Evolutionary conservation across 1,140 invertebrate genomes (phyloP), one percentile per base, ranked within the genome.

Genomic region (Oreohelix idahoensis): DNA sequence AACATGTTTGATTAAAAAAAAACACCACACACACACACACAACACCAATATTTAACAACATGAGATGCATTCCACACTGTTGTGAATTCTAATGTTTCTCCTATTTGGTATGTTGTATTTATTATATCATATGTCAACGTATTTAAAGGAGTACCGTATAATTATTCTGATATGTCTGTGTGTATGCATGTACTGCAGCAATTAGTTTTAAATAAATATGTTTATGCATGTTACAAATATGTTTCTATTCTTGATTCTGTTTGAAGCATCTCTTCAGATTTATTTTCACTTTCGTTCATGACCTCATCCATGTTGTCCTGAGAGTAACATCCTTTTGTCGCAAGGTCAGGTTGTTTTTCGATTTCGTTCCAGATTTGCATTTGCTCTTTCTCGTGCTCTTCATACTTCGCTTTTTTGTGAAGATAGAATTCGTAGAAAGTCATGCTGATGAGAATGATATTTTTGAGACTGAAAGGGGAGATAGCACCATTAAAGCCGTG

Each of bases 381-480:
- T 23, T 13, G 5, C 5, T 66, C 63, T 5, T 17, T 5, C 8
- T 66, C n/a, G 29, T 66, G 63, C 8, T 71, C 51, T 0, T 74
- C 49, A 15, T 70, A 79, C 38, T 84, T 79, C 35, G 73, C 77
- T 26, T 74, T 79, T 45, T 84, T 84, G n/a, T 84, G 83, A 35
- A 89, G 86, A 63, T 87, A 87, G 20, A 90, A 83, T 39, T 89
- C 87, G 75, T 87, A 87, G 5, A 85, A 81, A 1, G 84, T 84
- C 4, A 88, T 80, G 13, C 74, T 77, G 51, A 94, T 94, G 4
- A 92, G 89, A 36, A 95, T 89, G 10, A 94, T 83, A 86, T 95
- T 95, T 86, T 95, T 95, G 78, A 95, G 91, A 11, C 94, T 86
- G 87, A 95, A 95, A n/a, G 95, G 90, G 0, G 94, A 94, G 20